Evolutionary conservation across 2,113 vertebrate species (phyloP).

Genomic region (Takifugu flavidus): DNA sequence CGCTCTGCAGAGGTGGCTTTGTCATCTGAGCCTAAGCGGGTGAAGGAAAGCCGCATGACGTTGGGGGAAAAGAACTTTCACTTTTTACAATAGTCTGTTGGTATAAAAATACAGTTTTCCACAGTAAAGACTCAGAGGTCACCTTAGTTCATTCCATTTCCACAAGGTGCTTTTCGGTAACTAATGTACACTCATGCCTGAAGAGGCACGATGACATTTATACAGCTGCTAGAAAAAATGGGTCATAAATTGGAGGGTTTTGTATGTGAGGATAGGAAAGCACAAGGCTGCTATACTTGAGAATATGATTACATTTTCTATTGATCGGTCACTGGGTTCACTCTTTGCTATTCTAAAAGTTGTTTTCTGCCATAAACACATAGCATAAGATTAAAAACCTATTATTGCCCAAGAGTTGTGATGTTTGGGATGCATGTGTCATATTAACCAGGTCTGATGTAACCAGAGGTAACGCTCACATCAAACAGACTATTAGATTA

Average conservation of each 20-base stretch:
- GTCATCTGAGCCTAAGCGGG: constrained; percentile 36
- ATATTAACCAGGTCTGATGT: constrained; percentile 34
- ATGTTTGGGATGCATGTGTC: neutral
- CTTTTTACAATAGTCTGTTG: constrained; percentile 30
- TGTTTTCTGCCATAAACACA: too few relatives aligned
- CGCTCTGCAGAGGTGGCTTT: constrained; percentile 38
- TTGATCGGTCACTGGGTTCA: constrained; percentile 39
- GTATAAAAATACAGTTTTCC: neutral
- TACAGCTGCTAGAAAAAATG: constrained; percentile 36
- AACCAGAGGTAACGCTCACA: constrained; percentile 37
- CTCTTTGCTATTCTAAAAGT: constrained; percentile 11
- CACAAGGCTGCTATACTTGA: constrained; percentile 23
- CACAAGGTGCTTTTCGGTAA: constrained; percentile 32
- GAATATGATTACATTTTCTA: constrained; percentile 44
- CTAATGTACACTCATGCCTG: constrained; percentile 46
- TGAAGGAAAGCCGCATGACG: constrained; percentile 33
- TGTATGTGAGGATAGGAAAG: constrained; percentile 36
- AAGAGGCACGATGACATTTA: constrained; percentile 54
- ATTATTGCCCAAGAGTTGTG: neutral
- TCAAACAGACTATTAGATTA: constrained; percentile 47
- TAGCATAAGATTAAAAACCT: neutral
- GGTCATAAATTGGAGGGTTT: constrained; percentile 39
- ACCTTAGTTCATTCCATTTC: constrained; percentile 7
- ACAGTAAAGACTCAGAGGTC: neutral
- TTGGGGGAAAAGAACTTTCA: constrained; percentile 30